Conservation (phyloP, 2,888 invertebrate genomes). For the Caradrina kadenii region DNA sequence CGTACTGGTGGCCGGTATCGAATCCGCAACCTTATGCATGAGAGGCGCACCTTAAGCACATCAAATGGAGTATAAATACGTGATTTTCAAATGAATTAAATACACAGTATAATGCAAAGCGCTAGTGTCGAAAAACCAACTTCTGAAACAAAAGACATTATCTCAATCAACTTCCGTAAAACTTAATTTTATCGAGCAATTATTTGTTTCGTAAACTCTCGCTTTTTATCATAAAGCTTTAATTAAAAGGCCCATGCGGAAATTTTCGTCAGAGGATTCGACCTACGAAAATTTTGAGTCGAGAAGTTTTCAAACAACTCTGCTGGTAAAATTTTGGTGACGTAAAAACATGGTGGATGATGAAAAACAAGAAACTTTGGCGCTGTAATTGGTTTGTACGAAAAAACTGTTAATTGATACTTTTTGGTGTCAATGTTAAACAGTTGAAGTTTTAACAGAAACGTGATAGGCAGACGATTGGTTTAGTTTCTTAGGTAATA, state of each 20-base stretch:
- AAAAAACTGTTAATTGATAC: slow-evolving; percentile 33
- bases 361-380: slow-evolving; percentile 15
- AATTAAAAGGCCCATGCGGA: slow-evolving; percentile 30
- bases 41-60: too few species aligned
- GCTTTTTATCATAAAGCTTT: slow-evolving; percentile 38
- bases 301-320: slow-evolving; percentile 27
- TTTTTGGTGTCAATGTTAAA: slow-evolving; percentile 14
- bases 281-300: slow-evolving; percentile 25
- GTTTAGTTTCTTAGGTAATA: not conserved
- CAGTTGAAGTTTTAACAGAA: not conserved
- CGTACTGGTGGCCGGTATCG: too few species aligned
- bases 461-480: not conserved
- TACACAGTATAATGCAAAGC: not conserved
- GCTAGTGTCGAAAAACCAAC: not conserved
- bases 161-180: slow-evolving; percentile 15
- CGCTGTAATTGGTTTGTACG: slow-evolving; percentile 1
- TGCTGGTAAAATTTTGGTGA: slow-evolving; percentile 18
- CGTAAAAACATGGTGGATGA: slow-evolving; percentile 28
- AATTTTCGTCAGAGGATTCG: slow-evolving; percentile 16
- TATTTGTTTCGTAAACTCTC: slow-evolving; percentile 26
- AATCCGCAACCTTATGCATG: too few species aligned
- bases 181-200: slow-evolving; percentile 30
- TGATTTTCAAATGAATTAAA: too few species aligned
- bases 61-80: too few species aligned
- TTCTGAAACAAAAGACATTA: slow-evolving; percentile 9